Base-by-base conservation (phyloP, 2,113 vertebrate species). In the Forbesichthys papilliferus region DNA sequence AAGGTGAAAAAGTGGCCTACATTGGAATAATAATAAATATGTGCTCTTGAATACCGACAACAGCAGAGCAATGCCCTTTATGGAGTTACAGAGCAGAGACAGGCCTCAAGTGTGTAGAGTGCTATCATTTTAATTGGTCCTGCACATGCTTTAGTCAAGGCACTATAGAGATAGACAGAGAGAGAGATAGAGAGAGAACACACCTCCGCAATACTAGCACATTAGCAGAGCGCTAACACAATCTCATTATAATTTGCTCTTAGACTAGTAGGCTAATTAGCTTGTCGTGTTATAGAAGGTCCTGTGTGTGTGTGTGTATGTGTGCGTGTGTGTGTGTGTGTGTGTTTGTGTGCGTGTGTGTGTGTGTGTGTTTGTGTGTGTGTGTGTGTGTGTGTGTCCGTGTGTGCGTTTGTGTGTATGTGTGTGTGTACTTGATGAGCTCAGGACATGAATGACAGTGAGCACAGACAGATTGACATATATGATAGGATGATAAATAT, bases 71-170 rank as follows among this genome's bases (percentile, higher is more conserved):
- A 72, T 87, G 84, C 83, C 86, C 90, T 92, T 91, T 87, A 71
- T 63, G 52, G 84, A 87, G 78, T 66, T 53, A 77, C 74, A 65
- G 83, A 71, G 79, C 75, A 65, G 83, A 71, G 74, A 81, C 75
- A 6, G 82, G 75, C 79, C 87, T 75, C 68, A 69, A 75, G 83
- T 79, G 80, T 61, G 77, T 74, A 1, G 79, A 85, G 71, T 66
- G 66, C 73, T 84, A 73, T 72, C 76, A 83, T 90, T 87, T 90
- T 92, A 92, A 93, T 92, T 93, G 90, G 85, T 88, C 80, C 81
- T 61, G 71, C 85, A 76, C 73, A 70, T 4, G 27, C 52, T 74
- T 81, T 83, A 84, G 86, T 89, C 84, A 74, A 86, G 74, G 75
- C 55, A 48, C 47, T 46, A 78, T 67, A 77, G 72, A 78, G 48